Conservation (phyloP, 2,888 invertebrate species). For the Phortica magna region DNA sequence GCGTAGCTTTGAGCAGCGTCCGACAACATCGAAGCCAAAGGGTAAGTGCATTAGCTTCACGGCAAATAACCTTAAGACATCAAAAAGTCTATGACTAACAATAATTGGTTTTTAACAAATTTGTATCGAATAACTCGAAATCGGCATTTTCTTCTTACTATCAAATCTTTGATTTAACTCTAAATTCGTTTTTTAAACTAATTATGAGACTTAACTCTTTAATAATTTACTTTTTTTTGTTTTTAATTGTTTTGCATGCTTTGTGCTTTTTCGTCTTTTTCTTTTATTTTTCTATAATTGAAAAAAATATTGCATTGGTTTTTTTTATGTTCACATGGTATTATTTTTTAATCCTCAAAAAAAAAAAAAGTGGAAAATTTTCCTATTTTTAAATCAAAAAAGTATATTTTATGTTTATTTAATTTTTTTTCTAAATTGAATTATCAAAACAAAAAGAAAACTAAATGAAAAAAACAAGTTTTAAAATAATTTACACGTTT, state of each 20-base stretch:
- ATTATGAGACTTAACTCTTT: neutral
- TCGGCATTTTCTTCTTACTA: conserved; percentile 3
- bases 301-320: no score
- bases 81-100: neutral
- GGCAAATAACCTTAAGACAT: neutral
- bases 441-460: neutral
- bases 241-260: no score
- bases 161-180: conserved; percentile 13
- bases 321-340: no score
- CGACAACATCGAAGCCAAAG: conserved; percentile 62
- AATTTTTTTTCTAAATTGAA: neutral
- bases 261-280: no score
- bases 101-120: conserved; percentile 3
- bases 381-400: no score
- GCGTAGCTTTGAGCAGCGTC: conserved; percentile 83
- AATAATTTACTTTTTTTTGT: no score
- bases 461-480: neutral
- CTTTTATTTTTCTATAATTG: no score
- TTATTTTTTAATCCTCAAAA: no score
- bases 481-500: conserved; percentile 11
- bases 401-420: conserved; percentile 31
- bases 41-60: conserved; percentile 56
- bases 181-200: conserved; percentile 27
- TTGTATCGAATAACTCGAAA: neutral
- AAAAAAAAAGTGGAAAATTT: no score